These are phyloP conservation scores for Anomalospiza imberbis DNA, from an alignment of 2,797 vertebrate genomes.

Conservation along the genomic window DNA sequence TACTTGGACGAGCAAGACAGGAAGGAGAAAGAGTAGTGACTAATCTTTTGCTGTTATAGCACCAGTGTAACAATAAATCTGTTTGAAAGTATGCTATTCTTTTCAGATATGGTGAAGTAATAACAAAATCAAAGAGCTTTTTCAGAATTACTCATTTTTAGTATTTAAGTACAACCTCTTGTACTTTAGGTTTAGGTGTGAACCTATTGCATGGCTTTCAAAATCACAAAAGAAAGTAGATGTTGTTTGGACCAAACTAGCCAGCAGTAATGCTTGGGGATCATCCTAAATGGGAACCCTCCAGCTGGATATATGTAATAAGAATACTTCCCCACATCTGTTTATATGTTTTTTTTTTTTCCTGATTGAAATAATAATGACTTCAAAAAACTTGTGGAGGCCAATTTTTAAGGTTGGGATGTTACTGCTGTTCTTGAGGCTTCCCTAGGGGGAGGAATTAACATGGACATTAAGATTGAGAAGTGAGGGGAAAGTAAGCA, in stretches of 20 bases:
- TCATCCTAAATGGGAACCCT: neutral
- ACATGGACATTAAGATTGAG: neutral
- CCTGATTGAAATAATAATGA: neutral
- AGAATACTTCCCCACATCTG: neutral
- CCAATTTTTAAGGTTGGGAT: neutral
- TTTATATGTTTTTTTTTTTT: neutral
- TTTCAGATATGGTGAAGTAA: neutral
- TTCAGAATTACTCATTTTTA: neutral
- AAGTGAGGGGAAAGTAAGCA: neutral
- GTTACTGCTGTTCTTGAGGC: neutral
- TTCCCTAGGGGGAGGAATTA: neutral
- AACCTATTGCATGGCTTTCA: neutral
- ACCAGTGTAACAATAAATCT: neutral
- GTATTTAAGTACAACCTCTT: neutral
- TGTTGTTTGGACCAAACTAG: neutral
- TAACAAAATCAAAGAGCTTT: neutral
- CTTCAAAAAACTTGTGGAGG: neutral
- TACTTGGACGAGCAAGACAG: neutral
- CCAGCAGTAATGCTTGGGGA: neutral
- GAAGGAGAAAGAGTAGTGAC: neutral
- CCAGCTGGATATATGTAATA: neutral
- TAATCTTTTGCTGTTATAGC: neutral
- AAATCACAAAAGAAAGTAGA: neutral
- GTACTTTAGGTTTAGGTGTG: neutral
- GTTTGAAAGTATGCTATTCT: accelerated